phyloP scores from a whole-genome alignment of 2,888 invertebrate genomes.

The Dryomyza anilis region DNA sequence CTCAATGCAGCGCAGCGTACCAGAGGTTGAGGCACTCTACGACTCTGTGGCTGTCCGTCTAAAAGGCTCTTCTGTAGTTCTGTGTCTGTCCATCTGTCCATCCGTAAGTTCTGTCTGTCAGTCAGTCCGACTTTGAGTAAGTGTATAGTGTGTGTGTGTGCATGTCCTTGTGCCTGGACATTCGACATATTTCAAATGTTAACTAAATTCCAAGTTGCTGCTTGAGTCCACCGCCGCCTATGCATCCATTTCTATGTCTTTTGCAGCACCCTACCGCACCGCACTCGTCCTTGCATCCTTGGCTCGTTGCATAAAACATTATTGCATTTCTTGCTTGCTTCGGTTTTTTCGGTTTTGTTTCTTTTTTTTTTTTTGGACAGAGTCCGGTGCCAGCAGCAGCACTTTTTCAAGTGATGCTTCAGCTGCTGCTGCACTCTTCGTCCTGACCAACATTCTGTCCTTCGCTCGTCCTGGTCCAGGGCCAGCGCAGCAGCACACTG shows the following conservation, averaged over 20 bases:
- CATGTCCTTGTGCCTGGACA: not conserved
- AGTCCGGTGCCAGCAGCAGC: too few relatives aligned
- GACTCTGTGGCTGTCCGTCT: not conserved
- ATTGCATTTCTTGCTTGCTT: not conserved
- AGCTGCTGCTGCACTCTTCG: not conserved
- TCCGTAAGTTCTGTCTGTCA: not conserved
- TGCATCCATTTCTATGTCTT: not conserved
- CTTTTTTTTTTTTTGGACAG: not conserved
- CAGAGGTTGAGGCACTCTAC: not conserved
- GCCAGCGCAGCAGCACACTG: not conserved
- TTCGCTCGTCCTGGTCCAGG: not conserved
- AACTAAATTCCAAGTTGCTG: slow-evolving; percentile 7
- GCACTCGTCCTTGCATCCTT: not conserved
- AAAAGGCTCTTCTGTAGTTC: not conserved
- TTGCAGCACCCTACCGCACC: not conserved
- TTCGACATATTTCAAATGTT: slow-evolving; percentile 7
- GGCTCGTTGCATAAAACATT: slow-evolving; percentile 7
- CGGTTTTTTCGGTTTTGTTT: not conserved
- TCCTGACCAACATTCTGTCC: not conserved
- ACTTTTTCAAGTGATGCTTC: too few relatives aligned
- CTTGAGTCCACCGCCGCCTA: not conserved
- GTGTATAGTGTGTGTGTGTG: not conserved
- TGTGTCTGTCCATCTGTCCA: not conserved
- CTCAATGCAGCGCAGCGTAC: not conserved
- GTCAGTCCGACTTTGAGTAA: not conserved